These are phyloP conservation scores for Laspeyria flexula DNA, from an alignment of 2,888 invertebrate species.

Conservation along the genomic window DNA sequence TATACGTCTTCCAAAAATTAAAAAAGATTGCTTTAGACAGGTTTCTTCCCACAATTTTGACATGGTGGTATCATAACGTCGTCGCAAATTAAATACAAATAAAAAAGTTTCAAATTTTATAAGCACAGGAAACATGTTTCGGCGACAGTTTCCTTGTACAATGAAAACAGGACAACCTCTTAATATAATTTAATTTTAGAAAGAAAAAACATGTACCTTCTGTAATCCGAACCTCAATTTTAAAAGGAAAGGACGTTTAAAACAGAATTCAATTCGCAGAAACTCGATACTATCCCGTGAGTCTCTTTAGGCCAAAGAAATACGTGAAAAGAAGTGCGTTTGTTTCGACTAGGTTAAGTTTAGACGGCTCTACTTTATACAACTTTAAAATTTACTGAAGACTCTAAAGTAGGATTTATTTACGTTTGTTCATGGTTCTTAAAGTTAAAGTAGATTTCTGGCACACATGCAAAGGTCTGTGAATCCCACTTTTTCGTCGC, in stretches of 20 bases:
- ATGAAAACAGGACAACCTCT: constrained; percentile 1
- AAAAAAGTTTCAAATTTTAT: background rate
- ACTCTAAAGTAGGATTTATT: too few relatives aligned
- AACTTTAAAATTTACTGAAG: too few relatives aligned
- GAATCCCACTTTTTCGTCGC: too few relatives aligned
- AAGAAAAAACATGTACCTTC: constrained; percentile 14
- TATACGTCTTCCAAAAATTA: too few relatives aligned
- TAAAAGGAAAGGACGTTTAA: constrained; percentile 22
- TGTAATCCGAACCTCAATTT: constrained; percentile 17
- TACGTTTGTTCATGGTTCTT: too few relatives aligned
- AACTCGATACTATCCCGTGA: constrained; percentile 10
- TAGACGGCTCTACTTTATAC: too few relatives aligned
- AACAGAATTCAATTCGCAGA: constrained; percentile 32
- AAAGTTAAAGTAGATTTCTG: too few relatives aligned
- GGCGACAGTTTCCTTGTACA: background rate
- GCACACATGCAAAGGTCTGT: too few relatives aligned
- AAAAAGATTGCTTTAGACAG: too few relatives aligned
- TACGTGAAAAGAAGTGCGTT: constrained; percentile 23
- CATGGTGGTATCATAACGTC: background rate
- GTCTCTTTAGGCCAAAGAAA: constrained; percentile 17
- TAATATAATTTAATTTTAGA: constrained; percentile 5
- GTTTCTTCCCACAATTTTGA: background rate
- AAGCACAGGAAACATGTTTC: background rate
- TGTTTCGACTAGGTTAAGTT: too few relatives aligned
- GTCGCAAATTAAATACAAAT: background rate